Base-by-base conservation (phyloP, 2,797 vertebrate genomes). In the Arctocebus calabarensis region DNA sequence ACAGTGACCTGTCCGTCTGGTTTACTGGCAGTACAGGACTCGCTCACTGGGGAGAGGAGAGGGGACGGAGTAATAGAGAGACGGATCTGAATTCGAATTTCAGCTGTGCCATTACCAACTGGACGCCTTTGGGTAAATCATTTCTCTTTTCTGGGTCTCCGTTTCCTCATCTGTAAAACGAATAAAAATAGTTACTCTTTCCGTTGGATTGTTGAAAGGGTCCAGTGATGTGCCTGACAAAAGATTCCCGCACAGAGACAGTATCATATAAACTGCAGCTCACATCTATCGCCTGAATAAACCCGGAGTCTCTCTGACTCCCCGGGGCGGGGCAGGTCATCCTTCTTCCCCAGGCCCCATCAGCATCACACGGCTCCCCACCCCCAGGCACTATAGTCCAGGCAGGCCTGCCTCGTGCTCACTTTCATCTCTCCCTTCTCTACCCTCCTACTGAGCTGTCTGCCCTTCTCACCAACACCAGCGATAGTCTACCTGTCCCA, bases 51-150 rank as follows among this genome's bases (percentile, higher is more conserved):
- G 2, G 57, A 10, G 23, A 16, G 22, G 62, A 27, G 59, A 34
- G 59, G 62, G 59, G 62, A 11, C 32, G 62, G 32, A 73, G 90
- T 22, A 22, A 40, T 20, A 37, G 7, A 22, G 37, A 70, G 17
- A 5, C 1, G 13, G 83, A 16, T 75, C 45, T 68, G 57, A 88
- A 86, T 90, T 93, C 27, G 8, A 95, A 94, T 89, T 62, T 82
- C 77, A 55, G 83, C 57, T 88, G 88, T 66, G 71, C 85, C 85
- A 43, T 94, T 25, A 81, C 84, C n/a, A 45, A 61, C 17, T 48
- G 61, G 52, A 13, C 29, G 45, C 59, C 77, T 82, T 55, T 75
- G 79, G 34, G 52, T 70, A 40, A 87, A 34, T 90, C 43, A 66
- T 23, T 68, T 78, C 62, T 90, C 13, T 10, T 87, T 84, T n/a